Evolutionary conservation across 2,797 vertebrate species (phyloP).

Genomic region (Apogon talboti): DNA sequence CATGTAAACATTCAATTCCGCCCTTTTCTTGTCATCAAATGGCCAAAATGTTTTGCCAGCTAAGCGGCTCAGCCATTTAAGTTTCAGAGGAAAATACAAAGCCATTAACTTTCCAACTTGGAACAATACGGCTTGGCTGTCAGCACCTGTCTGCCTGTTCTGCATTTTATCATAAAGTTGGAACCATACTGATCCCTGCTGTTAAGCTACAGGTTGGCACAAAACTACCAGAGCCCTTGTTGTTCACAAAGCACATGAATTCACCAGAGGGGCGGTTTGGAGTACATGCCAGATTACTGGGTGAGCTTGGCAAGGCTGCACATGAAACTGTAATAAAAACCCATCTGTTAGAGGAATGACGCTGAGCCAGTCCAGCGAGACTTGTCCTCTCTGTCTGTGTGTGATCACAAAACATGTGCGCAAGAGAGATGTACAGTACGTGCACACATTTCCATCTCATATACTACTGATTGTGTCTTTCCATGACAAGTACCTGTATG

Average conservation of each 20-base stretch:
- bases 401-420: background rate
- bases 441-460: constrained; percentile 2
- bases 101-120: constrained; percentile 27
- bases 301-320: constrained; percentile 68
- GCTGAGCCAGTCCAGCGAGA: constrained; percentile 51
- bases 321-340: constrained; percentile 79
- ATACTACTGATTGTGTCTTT: too few relatives aligned
- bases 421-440: background rate
- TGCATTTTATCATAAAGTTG: constrained; percentile 61
- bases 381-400: constrained; percentile 27
- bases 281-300: constrained; percentile 70
- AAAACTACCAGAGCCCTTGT: constrained; percentile 55
- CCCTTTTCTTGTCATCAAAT: constrained; percentile 5
- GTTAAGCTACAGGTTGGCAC: constrained; percentile 56
- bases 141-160: constrained; percentile 19
- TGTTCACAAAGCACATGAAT: constrained; percentile 71
- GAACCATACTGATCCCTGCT: constrained; percentile 38
- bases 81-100: constrained; percentile 29
- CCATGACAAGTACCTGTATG: too few relatives aligned
- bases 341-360: constrained; percentile 76
- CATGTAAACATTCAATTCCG: too few relatives aligned
- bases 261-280: constrained; percentile 46
- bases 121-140: constrained; percentile 43
- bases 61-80: constrained; percentile 16
- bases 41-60: background rate